Evolutionary conservation across 2,888 invertebrate species (phyloP).

Genomic region (Myathropa florea): DNA sequence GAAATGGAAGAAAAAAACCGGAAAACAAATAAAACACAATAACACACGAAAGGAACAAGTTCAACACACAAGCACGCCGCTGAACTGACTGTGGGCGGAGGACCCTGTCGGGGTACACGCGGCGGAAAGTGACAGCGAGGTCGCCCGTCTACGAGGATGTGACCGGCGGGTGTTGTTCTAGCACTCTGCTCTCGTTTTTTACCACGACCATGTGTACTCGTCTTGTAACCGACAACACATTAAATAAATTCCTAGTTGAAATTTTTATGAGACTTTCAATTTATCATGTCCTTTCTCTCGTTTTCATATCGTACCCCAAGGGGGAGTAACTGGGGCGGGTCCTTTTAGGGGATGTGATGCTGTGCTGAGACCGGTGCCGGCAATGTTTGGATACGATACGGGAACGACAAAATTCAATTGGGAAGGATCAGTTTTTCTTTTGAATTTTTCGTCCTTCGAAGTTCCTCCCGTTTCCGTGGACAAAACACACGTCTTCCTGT

Average conservation of each 20-base stretch:
- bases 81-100: neutral
- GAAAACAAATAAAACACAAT: neutral
- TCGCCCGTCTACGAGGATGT: conserved; percentile 23
- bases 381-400: conserved; percentile 6
- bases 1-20: neutral
- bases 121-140: neutral
- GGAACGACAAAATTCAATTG: conserved; percentile 62
- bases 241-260: conserved; percentile 70
- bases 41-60: neutral
- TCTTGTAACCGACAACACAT: conserved; percentile 68
- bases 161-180: conserved; percentile 50
- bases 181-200: conserved; percentile 2
- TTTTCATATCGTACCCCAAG: conserved; percentile 41
- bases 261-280: conserved; percentile 71
- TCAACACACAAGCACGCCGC: neutral
- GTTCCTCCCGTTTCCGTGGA: neutral
- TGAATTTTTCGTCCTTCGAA: conserved; percentile 23
- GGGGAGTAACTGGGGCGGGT: neutral
- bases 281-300: conserved; percentile 65
- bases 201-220: conserved; percentile 32
- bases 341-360: conserved; percentile 34
- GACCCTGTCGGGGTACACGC: neutral
- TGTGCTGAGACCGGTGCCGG: conserved; percentile 49
- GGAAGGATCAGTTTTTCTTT: conserved; percentile 65
- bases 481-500: conserved; percentile 54